Conservation (phyloP, 2,113 vertebrate genomes). For the Zosterops borbonicus region DNA sequence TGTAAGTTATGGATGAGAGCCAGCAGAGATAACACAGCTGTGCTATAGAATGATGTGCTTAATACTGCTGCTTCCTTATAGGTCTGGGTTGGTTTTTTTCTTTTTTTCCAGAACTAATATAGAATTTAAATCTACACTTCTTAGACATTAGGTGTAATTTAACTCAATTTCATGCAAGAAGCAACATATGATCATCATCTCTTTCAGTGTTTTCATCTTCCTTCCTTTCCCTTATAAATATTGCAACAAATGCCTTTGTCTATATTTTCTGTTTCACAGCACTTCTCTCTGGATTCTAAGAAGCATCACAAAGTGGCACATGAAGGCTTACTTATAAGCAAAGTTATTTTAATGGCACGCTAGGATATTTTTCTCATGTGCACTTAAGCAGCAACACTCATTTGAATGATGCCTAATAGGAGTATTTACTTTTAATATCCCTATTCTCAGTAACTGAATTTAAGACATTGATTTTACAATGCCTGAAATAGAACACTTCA, state of each 20-base stretch:
- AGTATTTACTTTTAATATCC: neutral
- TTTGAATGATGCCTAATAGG: neutral
- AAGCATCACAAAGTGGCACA: neutral
- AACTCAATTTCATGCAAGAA: neutral
- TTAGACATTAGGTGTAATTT: neutral
- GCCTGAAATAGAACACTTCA: neutral
- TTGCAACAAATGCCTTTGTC: conserved; percentile 10
- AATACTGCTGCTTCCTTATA: neutral
- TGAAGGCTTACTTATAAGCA: neutral
- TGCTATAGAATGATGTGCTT: conserved; percentile 48
- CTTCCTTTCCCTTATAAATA: neutral
- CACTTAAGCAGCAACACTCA: neutral
- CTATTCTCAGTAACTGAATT: neutral
- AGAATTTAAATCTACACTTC: conserved; percentile 37
- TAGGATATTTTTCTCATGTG: neutral
- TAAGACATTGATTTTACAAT: neutral
- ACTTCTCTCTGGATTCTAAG: neutral
- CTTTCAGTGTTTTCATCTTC: neutral
- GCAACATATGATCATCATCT: neutral
- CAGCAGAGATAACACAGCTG: conserved; percentile 23
- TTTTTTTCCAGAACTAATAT: neutral
- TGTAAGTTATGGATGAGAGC: conserved; percentile 31
- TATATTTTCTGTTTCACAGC: neutral
- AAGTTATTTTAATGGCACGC: neutral
- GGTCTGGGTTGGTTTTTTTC: neutral